Percentiles rank a stretch among this genome's conserved stretches.
phyloP scores from a whole-genome alignment of 2,797 vertebrate species.

The Pogoniulus pusillus region DNA sequence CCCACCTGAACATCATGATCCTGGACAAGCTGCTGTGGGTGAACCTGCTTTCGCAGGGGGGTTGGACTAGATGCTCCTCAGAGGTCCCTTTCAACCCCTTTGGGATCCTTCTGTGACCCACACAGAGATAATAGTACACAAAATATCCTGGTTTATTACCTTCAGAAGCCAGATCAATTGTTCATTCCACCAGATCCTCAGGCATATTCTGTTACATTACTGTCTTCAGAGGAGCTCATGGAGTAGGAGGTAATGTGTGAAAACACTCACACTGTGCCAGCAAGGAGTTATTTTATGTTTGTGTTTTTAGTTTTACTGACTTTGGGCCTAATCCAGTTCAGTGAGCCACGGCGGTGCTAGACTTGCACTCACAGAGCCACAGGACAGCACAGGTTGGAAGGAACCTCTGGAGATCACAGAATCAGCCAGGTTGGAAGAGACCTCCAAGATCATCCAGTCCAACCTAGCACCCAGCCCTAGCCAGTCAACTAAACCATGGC shows the following conservation, averaged over 20 bases:
- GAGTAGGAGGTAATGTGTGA: constrained; percentile 53
- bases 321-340: constrained; percentile 19
- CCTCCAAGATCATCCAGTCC: too few species aligned
- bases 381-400: neutral
- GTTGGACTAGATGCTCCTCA: too few species aligned
- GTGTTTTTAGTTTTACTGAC: constrained; percentile 66
- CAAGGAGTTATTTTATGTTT: constrained; percentile 67
- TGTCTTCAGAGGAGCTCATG: neutral
- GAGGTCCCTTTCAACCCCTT: too few species aligned
- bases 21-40: too few species aligned
- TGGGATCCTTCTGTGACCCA: neutral
- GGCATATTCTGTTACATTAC: constrained; percentile 39
- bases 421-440: too few species aligned
- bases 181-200: constrained; percentile 59
- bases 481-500: too few species aligned
- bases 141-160: constrained; percentile 11
- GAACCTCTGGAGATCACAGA: neutral
- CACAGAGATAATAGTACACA: neutral
- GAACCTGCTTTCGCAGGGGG: too few species aligned
- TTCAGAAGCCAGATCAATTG: constrained; percentile 15
- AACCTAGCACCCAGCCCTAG: too few species aligned
- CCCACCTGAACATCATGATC: too few species aligned
- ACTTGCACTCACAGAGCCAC: neutral
- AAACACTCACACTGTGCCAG: constrained; percentile 63
- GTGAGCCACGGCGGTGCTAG: neutral